A percentile compares a stretch with the other conserved stretches of the same genome.
Evolutionary conservation across 2,113 vertebrate species (phyloP).

Genomic region (Ptychochromis oligacanthus): DNA sequence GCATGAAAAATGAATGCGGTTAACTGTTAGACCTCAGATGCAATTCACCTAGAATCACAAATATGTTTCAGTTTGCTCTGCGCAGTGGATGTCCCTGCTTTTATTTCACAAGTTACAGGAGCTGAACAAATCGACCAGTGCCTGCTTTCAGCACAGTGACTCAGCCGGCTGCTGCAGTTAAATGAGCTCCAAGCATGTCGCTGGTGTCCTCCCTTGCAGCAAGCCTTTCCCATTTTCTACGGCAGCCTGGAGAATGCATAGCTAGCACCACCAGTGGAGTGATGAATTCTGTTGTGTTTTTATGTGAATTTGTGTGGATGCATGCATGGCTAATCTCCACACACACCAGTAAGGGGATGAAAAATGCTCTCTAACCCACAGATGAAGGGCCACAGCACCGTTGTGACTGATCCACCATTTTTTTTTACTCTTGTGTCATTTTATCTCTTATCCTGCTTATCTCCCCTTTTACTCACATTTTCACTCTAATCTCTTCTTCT

Average conservation of each 20-base stretch:
- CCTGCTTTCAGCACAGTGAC: neutral
- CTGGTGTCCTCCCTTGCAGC: constrained; percentile 10
- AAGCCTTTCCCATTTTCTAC: neutral
- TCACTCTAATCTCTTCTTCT: constrained; percentile 11
- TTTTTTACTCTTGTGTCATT: neutral
- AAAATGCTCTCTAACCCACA: neutral
- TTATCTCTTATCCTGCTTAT: constrained; percentile 38
- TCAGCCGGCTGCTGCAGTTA: constrained; percentile 12
- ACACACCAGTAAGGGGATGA: constrained; percentile 27
- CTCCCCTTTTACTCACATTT: constrained; percentile 11
- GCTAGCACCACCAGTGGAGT: neutral
- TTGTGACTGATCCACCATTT: constrained; percentile 7
- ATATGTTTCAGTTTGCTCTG: neutral
- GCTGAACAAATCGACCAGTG: neutral
- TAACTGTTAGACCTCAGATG: neutral
- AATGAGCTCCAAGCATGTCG: constrained; percentile 12
- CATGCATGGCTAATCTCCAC: neutral
- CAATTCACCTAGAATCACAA: neutral
- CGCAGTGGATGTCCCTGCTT: neutral
- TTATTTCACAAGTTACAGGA: constrained; percentile 6
- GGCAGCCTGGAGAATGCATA: neutral
- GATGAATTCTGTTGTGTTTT: neutral
- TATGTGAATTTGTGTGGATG: neutral
- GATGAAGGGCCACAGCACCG: neutral
- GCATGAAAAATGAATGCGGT: neutral